A percentile compares a stretch with the other conserved stretches of the same genome.
Evolutionary conservation across 2,797 vertebrate species (phyloP).

Genomic region (Microctenopoma stevenorrisi): DNA sequence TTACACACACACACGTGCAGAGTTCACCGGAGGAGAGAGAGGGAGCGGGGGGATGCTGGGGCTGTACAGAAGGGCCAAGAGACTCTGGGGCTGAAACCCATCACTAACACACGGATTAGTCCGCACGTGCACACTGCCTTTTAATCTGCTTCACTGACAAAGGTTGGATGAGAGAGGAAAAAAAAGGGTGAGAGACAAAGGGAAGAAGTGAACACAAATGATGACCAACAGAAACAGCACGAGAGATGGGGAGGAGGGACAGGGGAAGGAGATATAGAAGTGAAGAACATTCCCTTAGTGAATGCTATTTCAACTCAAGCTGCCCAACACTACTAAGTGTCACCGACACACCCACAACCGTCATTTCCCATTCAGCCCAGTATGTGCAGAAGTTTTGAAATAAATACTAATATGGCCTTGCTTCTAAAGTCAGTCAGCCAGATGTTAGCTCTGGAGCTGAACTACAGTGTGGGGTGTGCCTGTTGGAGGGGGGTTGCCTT

Average conservation of each 20-base stretch:
- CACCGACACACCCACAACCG: conserved; percentile 1
- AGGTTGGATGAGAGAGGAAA: conserved; percentile 45
- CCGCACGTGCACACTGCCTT: conserved; percentile 82
- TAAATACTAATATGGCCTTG: conserved; percentile 46
- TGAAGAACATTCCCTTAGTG: conserved; percentile 2
- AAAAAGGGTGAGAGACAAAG: conserved; percentile 38
- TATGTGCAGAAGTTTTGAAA: conserved; percentile 52
- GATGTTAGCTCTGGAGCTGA: conserved; percentile 51
- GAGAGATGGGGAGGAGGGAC: neutral
- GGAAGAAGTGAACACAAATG: conserved; percentile 21
- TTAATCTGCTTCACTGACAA: conserved; percentile 80
- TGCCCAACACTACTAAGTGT: neutral
- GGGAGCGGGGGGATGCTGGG: conserved; percentile 26
- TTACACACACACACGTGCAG: conserved; percentile 45
- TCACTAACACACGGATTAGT: conserved; percentile 82
- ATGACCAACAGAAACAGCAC: conserved; percentile 12
- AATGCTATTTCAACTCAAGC: neutral
- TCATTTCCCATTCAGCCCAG: conserved; percentile 11
- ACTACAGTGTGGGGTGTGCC: neutral
- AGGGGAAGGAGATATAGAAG: neutral
- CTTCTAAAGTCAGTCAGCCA: conserved; percentile 50
- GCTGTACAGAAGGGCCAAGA: conserved; percentile 59
- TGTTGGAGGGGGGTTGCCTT: neutral
- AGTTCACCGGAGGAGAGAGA: conserved; percentile 41
- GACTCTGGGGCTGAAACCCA: conserved; percentile 70